Base-by-base conservation (phyloP, 2,113 vertebrate species). In the Misgurnus mizolepis region DNA sequence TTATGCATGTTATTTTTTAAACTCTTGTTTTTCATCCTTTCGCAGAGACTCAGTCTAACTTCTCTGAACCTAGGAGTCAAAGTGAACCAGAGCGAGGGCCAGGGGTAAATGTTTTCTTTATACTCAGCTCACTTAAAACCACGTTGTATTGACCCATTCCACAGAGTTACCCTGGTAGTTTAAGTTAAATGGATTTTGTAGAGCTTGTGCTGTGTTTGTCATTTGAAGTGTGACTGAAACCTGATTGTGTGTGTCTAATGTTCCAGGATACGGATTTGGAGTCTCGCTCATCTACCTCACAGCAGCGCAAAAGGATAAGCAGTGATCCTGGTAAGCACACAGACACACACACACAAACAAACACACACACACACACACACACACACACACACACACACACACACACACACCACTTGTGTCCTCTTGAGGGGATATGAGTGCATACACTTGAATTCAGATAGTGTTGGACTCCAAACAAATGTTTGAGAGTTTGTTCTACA, bases 41-140 rank as follows among this genome's bases (percentile, higher is more conserved):
- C 18, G 0, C 69, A 9, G 83, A 88, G 84, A 80, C 86, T 71
- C 83, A 86, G 71, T 65, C 87, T 82, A 78, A 80, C 67, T 70
- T 88, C 18, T 88, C 69, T 85, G 91, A 90, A 64, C 86, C 80
- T 12, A 81, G 77, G 7, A 86, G 87, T 84, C 88, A 85, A 0
- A 89, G 86, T 82, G 91, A 94, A 87, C 85, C 85, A 72, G 90
- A 89, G 49, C 88, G 85, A 87, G 81, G 84, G 81, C 66, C 88
- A 65, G 92, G 94, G 93, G 95, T 95, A 87, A 87, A 67, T 6
- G 22, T 47, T 49, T 6, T 41, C n/a, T 66, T 67, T 64, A 49
- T 64, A 3, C 43, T n/a, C 41, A 15, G 14, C 55, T 45, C 47
- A 22, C 27, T 66, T n/a, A 75, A 18, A 60, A 15, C 40, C 34